Evolutionary conservation across 2,888 invertebrate species (phyloP).

Genomic region (Dynastes maya): DNA sequence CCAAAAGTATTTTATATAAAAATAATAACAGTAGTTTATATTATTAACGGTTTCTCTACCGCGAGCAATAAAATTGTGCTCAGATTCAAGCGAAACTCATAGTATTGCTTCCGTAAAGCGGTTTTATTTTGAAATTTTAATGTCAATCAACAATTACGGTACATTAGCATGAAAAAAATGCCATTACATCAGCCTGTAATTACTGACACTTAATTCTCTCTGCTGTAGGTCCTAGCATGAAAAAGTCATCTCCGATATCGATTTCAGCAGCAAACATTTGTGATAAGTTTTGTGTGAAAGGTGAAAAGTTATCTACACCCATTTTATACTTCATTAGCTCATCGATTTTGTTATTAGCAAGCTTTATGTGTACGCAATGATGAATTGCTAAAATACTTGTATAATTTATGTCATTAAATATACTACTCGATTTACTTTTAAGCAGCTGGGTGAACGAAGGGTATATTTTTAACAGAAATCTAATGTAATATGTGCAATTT

Average conservation of each 20-base stretch:
- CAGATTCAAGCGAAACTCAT: too few species aligned
- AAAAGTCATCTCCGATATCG: constrained; percentile 2
- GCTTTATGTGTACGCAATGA: background rate
- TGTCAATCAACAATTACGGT: background rate
- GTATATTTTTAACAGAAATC: too few species aligned
- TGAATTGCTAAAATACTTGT: background rate
- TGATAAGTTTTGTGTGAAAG: background rate
- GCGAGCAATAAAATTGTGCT: too few species aligned
- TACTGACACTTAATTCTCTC: background rate
- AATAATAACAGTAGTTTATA: too few species aligned
- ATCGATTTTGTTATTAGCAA: constrained; percentile 23
- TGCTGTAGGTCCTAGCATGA: background rate
- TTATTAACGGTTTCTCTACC: too few species aligned
- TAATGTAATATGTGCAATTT: too few species aligned
- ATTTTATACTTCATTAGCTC: constrained; percentile 19
- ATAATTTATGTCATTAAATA: background rate
- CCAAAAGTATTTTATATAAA: too few species aligned
- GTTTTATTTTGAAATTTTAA: background rate
- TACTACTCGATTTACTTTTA: too few species aligned
- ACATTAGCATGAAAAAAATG: background rate
- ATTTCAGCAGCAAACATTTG: constrained; percentile 8
- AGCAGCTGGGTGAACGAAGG: too few species aligned
- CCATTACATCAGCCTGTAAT: background rate
- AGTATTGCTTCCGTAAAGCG: background rate
- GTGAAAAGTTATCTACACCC: constrained; percentile 19